Conservation (phyloP, 2,888 invertebrate genomes). For the Drosophila birchii region DNA sequence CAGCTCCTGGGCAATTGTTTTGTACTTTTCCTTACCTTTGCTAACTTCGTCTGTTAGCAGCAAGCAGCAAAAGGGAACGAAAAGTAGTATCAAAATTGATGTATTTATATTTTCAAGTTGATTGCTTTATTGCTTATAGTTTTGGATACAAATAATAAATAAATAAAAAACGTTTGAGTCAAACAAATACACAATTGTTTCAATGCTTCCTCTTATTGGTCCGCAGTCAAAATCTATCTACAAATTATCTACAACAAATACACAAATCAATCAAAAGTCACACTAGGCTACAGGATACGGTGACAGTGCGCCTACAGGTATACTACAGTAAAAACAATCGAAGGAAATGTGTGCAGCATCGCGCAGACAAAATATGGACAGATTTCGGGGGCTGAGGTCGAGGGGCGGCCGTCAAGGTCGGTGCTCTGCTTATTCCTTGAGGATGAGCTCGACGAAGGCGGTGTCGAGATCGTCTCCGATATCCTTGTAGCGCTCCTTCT, state of each 20-base stretch:
- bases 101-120: conserved; percentile 42
- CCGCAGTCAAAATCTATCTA: conserved; percentile 50
- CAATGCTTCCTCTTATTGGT: conserved; percentile 55
- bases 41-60: conserved; percentile 90
- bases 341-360: conserved; percentile 48
- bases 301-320: conserved; percentile 59
- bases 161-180: conserved; percentile 69
- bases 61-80: conserved; percentile 29
- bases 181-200: conserved; percentile 78
- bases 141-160: conserved; percentile 65
- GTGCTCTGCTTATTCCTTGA: conserved; percentile 87
- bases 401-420: conserved; percentile 49
- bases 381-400: conserved; percentile 49
- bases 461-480: conserved; percentile 99
- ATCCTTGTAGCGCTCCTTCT: conserved; percentile 99
- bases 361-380: conserved; percentile 36
- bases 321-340: conserved; percentile 59
- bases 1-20: conserved; percentile 98
- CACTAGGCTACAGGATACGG: conserved; percentile 39
- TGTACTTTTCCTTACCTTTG: conserved; percentile 98
- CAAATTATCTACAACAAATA: conserved; percentile 46
- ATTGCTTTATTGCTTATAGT: conserved; percentile 69
- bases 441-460: conserved; percentile 97
- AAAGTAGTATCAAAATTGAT: conserved; percentile 13
- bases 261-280: conserved; percentile 46